Percentiles rank a stretch among this genome's conserved stretches.
These are phyloP conservation scores for Centropus unirufus DNA, from an alignment of 2,113 vertebrate genomes.

Conservation along the genomic window DNA sequence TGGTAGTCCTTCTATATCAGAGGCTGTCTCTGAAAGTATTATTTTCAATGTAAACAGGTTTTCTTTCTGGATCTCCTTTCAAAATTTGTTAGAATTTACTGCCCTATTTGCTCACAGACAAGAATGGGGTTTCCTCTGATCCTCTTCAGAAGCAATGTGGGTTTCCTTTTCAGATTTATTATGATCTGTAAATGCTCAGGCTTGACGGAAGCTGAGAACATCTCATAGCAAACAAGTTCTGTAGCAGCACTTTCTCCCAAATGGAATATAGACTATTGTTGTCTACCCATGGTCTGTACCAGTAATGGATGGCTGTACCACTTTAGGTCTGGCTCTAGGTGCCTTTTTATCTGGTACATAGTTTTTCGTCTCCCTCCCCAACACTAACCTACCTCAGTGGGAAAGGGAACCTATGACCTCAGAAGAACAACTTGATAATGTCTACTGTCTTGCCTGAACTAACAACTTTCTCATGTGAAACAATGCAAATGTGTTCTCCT, in stretches of 20 bases:
- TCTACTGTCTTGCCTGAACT: background rate
- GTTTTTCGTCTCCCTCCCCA: background rate
- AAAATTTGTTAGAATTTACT: background rate
- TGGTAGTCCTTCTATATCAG: background rate
- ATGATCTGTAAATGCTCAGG: background rate
- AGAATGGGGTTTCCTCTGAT: background rate
- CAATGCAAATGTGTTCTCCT: background rate
- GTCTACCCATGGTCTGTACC: background rate
- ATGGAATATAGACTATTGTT: rapidly evolving
- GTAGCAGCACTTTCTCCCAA: background rate
- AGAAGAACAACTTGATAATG: background rate
- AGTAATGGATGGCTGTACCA: background rate
- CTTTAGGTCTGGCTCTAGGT: background rate
- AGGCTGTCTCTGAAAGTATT: background rate
- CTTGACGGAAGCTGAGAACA: background rate
- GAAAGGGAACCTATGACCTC: background rate
- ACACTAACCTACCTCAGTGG: background rate
- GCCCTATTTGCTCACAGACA: background rate
- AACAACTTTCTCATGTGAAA: background rate
- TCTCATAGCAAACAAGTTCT: background rate
- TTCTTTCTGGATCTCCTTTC: background rate
- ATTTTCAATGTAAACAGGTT: background rate
- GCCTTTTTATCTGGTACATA: background rate
- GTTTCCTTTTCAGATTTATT: background rate
- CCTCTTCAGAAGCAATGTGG: background rate